Base-by-base conservation (phyloP, 2,888 invertebrate species). In the Dyspetes luteomarginatus region DNA sequence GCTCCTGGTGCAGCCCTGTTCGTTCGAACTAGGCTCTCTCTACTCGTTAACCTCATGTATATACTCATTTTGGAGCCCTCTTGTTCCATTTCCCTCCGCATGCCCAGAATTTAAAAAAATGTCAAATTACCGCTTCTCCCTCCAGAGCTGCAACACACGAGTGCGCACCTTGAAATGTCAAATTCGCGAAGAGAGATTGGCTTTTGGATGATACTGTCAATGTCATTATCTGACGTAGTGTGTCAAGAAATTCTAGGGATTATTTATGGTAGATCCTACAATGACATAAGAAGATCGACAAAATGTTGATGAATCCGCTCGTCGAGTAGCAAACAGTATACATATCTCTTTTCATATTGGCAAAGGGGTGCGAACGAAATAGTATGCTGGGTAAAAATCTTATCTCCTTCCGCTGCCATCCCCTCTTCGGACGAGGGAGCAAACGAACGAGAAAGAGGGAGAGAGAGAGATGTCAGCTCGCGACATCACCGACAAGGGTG, bases 11-110 rank as follows among this genome's bases (percentile, higher is more conserved):
- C n/a, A 50, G 17, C 45, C 50, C 30, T 68, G 50, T 41, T 58
- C 36, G 48, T 56, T 56, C 56, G 36, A 55, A 45, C 76, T 65
- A 69, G 60, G 28, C 52, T 48, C 55, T 48, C 52, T 48, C 55
- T 48, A 76, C 58, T 78, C 77, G 80, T 82, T 82, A 80, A 74
- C 77, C 52, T 69, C 55, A 48, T 58, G 62, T 62, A 48, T 58
- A 60, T 62, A 52, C 52, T 55, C 73, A 43, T 60, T 67, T 58
- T 58, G 52, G 41, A 60, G 36, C 62, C 56, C 30, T 41, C 48
- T 60, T 19, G 56, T 15, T 19, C 43, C 22, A 41, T 41, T 15
- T 45, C 55, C 17, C 7, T 30, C 24, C 4, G 43, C 22, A 30
- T 55, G n/a, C 26, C 36, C 24, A 36, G 15, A 30, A 24, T 17